phyloP scores from a whole-genome alignment of 2,888 invertebrate genomes.

The Rotaria macrura region DNA sequence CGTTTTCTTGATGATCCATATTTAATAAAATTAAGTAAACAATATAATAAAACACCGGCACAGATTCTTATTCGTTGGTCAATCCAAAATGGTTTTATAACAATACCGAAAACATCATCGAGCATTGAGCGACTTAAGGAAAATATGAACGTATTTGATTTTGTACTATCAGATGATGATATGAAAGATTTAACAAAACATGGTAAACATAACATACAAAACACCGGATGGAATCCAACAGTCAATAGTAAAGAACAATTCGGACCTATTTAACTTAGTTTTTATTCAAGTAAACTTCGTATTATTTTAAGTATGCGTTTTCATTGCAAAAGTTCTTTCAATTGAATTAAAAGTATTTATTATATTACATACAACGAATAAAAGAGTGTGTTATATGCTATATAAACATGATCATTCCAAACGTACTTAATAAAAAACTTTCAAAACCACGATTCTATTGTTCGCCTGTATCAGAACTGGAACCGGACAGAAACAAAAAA shows the following conservation, averaged over 20 bases:
- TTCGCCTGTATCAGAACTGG: too few relatives aligned
- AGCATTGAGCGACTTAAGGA: constrained; percentile 37
- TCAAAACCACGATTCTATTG: too few relatives aligned
- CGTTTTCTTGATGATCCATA: constrained; percentile 36
- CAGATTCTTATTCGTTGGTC: constrained; percentile 40
- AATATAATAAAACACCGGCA: constrained; percentile 38
- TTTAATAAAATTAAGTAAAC: constrained; percentile 37
- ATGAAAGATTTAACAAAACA: constrained; percentile 32
- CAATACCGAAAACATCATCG: constrained; percentile 40
- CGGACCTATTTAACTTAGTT: neutral
- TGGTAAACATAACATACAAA: neutral
- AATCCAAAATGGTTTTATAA: constrained; percentile 40
- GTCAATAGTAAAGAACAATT: neutral
- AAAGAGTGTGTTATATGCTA: too few relatives aligned
- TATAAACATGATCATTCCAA: too few relatives aligned
- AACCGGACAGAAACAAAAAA: too few relatives aligned
- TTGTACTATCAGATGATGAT: constrained; percentile 37
- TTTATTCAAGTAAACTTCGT: too few relatives aligned
- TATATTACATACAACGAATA: too few relatives aligned
- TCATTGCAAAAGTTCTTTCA: too few relatives aligned
- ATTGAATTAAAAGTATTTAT: too few relatives aligned
- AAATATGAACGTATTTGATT: constrained; percentile 39
- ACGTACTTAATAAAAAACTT: too few relatives aligned
- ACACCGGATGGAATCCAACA: constrained; percentile 24
- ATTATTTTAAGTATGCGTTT: too few relatives aligned